Evolutionary conservation across 2,888 invertebrate genomes (phyloP), one percentile per base, ranked within the genome.

Genomic region (Chironomus riparius): DNA sequence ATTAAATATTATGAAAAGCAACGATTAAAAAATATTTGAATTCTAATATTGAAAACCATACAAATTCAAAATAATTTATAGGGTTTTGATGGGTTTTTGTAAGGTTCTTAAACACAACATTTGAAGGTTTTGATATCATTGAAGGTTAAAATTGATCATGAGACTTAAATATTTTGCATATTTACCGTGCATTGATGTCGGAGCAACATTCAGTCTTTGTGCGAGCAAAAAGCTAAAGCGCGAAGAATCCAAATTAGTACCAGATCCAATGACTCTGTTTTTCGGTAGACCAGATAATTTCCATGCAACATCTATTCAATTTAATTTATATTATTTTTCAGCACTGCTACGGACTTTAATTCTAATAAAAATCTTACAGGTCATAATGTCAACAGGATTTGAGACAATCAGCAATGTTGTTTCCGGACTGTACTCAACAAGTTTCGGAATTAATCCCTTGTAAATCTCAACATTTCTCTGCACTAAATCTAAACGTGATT

Each of bases 381-480:
- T 95, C 81, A 97, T 86, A 78, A 97, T 91, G 82, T 97, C 97
- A 47, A 95, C 95, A 0, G 97, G 97, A 83, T 97, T 97, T 79
- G 94, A 93, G 4, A 97, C 95, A 80, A 97, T 90, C 77, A 97
- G 81, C 28, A 97, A 84, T 76, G 95, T 90, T 10, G 94, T 90
- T 79, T 96, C 88, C 0, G 97, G 96, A 78, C 94, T 95, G 85
- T 94, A 87, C 78, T 83, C 81, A 15, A 84, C 80, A 79, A 84
- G 77, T 0, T 84, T 85, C n/a, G 96, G 96, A 78, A 97, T 91
- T 80, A 96, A 94, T 77, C 87, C 85, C 83, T 94, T 94, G 79
- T 95, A 89, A 68, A 97, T 92, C 78, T 95, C 93, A 0, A 94
- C 92, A 85, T 97, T 97, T 71, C 95, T 87, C 84, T 97, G 95